phyloP scores from a whole-genome alignment of 2,113 vertebrate genomes.

The Salvator merianae region DNA sequence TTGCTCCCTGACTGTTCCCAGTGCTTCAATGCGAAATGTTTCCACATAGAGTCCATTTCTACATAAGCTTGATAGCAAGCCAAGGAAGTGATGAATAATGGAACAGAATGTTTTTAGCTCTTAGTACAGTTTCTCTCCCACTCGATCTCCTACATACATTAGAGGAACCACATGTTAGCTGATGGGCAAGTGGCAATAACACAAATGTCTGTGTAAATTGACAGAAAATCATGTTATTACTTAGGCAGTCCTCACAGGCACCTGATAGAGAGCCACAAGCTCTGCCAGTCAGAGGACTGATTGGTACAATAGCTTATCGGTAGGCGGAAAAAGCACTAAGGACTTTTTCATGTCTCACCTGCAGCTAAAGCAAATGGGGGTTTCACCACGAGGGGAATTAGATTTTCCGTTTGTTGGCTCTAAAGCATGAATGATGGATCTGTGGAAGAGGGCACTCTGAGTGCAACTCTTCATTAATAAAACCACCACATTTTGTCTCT shows the following conservation, averaged over 20 bases:
- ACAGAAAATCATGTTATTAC: background rate
- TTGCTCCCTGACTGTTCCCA: background rate
- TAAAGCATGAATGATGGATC: background rate
- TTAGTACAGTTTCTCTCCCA: background rate
- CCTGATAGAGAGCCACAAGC: conserved; percentile 11
- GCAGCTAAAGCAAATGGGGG: conserved; percentile 10
- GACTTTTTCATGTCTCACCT: conserved; percentile 40
- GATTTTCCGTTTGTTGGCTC: background rate
- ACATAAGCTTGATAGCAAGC: background rate
- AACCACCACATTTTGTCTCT: background rate
- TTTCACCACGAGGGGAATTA: background rate
- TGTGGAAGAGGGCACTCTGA: background rate
- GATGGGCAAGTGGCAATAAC: conserved; percentile 18
- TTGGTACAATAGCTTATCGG: conserved; percentile 10
- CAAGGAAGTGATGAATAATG: background rate
- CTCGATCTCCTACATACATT: background rate
- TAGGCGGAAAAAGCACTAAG: background rate
- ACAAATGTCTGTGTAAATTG: accelerated
- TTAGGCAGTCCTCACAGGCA: conserved; percentile 20
- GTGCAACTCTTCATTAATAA: background rate
- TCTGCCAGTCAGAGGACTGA: conserved; percentile 16
- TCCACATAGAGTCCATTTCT: background rate
- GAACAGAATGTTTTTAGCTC: background rate
- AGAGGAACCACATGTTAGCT: background rate
- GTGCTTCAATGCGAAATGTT: background rate